Evolutionary conservation across 2,113 vertebrate species (phyloP).

Genomic region (Axis porcinus): DNA sequence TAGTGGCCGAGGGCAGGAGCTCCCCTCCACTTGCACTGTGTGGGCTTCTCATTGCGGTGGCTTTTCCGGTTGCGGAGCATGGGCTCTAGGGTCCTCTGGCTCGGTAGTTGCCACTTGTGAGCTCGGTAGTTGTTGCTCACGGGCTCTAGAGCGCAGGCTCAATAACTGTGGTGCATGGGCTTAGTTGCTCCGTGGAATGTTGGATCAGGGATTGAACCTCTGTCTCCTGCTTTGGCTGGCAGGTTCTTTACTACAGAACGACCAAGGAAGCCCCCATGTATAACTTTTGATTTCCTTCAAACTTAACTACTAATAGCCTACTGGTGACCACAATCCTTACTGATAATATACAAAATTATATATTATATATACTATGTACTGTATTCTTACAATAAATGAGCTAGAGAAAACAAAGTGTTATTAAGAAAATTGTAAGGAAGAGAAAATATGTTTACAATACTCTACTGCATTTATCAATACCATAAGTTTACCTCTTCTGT

Average conservation of each 20-base stretch:
- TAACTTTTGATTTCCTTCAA: neutral
- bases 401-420: neutral
- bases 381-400: neutral
- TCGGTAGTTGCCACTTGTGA: neutral
- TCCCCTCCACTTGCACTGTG: rapidly evolving
- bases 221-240: neutral
- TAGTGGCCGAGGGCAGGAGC: neutral
- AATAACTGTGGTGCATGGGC: rapidly evolving
- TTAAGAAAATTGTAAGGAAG: neutral
- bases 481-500: neutral
- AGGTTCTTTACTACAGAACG: neutral
- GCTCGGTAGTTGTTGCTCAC: neutral
- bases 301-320: neutral
- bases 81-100: neutral
- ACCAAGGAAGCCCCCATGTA: neutral
- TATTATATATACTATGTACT: too few relatives aligned
- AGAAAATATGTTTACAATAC: neutral
- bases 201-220: neutral
- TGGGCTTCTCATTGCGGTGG: neutral
- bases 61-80: neutral
- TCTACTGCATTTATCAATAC: neutral
- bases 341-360: neutral
- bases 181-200: neutral
- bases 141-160: neutral
- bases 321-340: neutral